These are phyloP conservation scores for Octodon degus DNA, from an alignment of 2,113 vertebrate species.

Conservation along the genomic window DNA sequence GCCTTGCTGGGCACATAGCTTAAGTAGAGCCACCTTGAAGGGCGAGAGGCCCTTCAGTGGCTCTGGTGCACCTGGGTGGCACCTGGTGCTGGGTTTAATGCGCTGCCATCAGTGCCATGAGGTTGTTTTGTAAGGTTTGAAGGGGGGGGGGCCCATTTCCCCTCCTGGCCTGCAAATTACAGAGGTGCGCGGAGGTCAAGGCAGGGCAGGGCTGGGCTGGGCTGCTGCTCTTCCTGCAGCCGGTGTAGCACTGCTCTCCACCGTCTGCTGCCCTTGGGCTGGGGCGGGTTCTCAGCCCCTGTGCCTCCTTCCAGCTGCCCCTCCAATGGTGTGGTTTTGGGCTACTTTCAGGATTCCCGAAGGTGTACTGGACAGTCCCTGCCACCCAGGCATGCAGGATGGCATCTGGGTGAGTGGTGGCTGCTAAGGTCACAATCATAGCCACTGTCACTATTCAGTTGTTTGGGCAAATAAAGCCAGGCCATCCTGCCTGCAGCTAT, in stretches of 20 bases:
- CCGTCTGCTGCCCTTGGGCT: too few species aligned
- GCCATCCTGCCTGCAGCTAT: neutral
- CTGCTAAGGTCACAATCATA: too few species aligned
- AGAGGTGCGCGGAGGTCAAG: too few species aligned
- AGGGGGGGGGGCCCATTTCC: neutral
- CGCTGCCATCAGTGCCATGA: neutral
- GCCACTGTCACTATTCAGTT: neutral
- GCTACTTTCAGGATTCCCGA: neutral
- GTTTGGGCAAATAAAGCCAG: neutral
- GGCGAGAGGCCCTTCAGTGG: accelerated
- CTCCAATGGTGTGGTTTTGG: neutral
- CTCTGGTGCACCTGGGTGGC: neutral
- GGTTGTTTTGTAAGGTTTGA: neutral
- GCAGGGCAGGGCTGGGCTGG: too few species aligned
- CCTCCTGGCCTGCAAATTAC: neutral
- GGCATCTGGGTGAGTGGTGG: accelerated
- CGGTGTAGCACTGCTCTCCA: accelerated
- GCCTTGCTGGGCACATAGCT: neutral
- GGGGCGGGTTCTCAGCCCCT: neutral
- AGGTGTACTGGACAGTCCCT: accelerated
- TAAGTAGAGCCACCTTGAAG: accelerated
- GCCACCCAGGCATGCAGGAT: neutral
- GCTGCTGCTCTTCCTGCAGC: accelerated
- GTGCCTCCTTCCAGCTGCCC: neutral
- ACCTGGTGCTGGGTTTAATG: accelerated